Base-by-base conservation (phyloP, 2,888 invertebrate species). In the Nomada goodeniana region DNA sequence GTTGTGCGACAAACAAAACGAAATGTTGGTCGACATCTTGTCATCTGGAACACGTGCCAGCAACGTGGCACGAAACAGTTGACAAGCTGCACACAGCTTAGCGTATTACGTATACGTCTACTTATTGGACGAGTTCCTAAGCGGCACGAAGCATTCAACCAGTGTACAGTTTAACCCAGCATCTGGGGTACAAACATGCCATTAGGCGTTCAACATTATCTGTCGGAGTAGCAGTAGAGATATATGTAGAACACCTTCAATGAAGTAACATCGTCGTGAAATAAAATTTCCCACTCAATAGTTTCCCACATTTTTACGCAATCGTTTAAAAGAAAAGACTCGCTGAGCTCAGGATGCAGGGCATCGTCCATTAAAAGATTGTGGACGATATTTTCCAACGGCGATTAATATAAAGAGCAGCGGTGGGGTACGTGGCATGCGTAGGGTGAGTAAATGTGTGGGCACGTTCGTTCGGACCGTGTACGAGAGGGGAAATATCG, bases 401-500 rank as follows among this genome's bases (percentile, higher is more conserved):
- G 2, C 29, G 57, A 69, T 72, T 76, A 71, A 71, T 59, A 59
- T 71, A 72, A 80, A 36, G 61, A 63, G 47, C 53, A 55, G 20
- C 26, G 13, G 67, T 65, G 55, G 65, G 57, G 65, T 69, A 72
- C 50, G 74, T 64, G 36, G 69, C 76, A 78, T 59, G 83, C 83
- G 80, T 83, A 83, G 18, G 50, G 20, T 36, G 74, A 80, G 55
- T 72, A 74, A 84, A 78, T 75, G 80, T 75, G 65, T 59, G 64
- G 63, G 53, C 67, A 68, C 50, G 84, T 57, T 52, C 42, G 76
- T 79, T 76, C 15, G 29, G 36, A 26, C 29, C 50, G 47, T 44
- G 74, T 67, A 44, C 63, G 73, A 63, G 59, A 59, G 64, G 80
- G 82, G 79, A 76, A 83, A 70, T 83, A 84, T 86, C 85, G 84